Base-by-base conservation (phyloP, 2,113 vertebrate genomes). In the Corythaixoides concolor region DNA sequence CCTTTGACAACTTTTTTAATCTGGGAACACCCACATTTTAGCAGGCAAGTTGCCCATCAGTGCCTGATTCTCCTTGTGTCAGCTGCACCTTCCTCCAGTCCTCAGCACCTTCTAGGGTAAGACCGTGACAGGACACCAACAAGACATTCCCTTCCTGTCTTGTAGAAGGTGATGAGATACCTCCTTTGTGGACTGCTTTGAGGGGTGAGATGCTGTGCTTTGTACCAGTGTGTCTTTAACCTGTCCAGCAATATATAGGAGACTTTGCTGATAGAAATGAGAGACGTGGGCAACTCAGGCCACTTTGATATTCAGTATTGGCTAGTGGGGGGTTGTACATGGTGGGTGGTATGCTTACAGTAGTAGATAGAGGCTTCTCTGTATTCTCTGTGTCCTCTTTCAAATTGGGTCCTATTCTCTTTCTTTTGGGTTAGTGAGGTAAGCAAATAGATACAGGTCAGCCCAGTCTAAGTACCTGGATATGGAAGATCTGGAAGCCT, bases 71-170 rank as follows among this genome's bases (percentile, higher is more conserved):
- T 85, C 26, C 23, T 18, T 66, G 4, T 53, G 59, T 81, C 26
- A 13, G 14, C 28, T 45, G 6, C 39, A 63, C 13, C 17, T 80
- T 81, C 26, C 24, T 63, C 11, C 20, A 74, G 37, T 21, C 50
- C 60, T 41, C 1, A 0, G 14, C 1, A 1, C 15, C 37, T 85
- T 33, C 8, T 19, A 30, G 8, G 43, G 23, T 18, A 72, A 53
- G 28, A 8, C 32, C 43, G 35, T 68, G 26, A 33, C 18, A 20
- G n/a, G 21, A 69, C 15, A 75, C 6, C 24, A 50, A 33, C 2
- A 15, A 20, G 14, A 32, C 0, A 2, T 66, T 56, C 37, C 20
- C 13, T 76, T 64, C 17, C 16, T 23, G 2, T 28, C 28, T 55
- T 75, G 37, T 43, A 82, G 69, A 67, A 82, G 24, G 30, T 64